Percentiles rank a stretch among this genome's conserved stretches.
These are phyloP conservation scores for Bos indicus DNA, from an alignment of 2,113 vertebrate genomes.

Conservation along the genomic window DNA sequence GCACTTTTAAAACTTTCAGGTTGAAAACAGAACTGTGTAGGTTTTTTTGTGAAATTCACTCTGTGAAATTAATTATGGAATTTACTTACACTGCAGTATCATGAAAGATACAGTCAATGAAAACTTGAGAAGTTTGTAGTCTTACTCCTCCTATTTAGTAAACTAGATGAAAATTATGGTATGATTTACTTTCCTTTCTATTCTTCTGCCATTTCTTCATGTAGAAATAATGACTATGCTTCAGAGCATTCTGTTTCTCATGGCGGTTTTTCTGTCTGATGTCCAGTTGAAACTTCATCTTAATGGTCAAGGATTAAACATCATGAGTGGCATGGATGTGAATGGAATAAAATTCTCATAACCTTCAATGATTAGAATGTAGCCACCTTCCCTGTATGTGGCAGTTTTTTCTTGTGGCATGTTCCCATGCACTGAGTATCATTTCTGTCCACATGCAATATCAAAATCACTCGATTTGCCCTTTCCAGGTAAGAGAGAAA, in stretches of 20 bases:
- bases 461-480: constrained; percentile 41
- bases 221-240: background rate
- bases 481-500: constrained; percentile 51
- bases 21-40: constrained; percentile 15
- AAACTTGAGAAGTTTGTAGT: background rate
- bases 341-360: background rate
- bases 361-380: constrained; percentile 42
- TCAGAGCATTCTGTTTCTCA: constrained; percentile 30
- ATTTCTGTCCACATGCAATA: constrained; percentile 38
- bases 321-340: background rate
- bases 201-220: constrained; percentile 19
- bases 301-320: constrained; percentile 31
- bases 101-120: background rate
- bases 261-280: constrained; percentile 45
- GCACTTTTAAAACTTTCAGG: constrained; percentile 36
- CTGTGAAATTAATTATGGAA: background rate
- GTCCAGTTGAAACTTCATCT: constrained; percentile 40
- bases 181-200: background rate
- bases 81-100: background rate
- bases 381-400: constrained; percentile 39
- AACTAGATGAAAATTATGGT: background rate
- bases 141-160: background rate
- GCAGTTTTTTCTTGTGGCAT: constrained; percentile 18
- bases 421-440: background rate
- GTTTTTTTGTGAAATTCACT: background rate